A percentile compares a stretch with the other conserved stretches of the same genome.
These are phyloP conservation scores for Cydia pomonella DNA, from an alignment of 1,140 invertebrate genomes.

Conservation along the genomic window DNA sequence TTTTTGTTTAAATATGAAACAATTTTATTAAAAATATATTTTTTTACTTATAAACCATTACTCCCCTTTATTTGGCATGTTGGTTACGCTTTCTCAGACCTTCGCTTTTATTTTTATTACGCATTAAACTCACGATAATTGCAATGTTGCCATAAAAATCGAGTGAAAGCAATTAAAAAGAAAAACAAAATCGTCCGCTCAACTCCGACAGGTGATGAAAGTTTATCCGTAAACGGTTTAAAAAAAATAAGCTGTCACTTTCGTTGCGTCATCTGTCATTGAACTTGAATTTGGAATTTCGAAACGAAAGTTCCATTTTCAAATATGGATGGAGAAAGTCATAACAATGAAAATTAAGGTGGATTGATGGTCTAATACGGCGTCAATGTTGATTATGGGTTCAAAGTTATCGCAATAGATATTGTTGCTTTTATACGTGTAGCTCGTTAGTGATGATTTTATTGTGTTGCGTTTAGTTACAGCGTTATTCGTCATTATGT, in stretches of 20 bases:
- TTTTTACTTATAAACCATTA: too few relatives aligned
- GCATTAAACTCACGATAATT: constrained; percentile 15
- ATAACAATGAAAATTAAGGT: constrained; percentile 39
- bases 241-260: constrained; percentile 29
- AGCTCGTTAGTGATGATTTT: background rate
- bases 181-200: constrained; percentile 13
- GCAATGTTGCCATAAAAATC: constrained; percentile 29
- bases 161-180: constrained; percentile 26
- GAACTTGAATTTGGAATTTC: constrained; percentile 33
- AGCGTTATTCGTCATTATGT: background rate
- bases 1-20: too few relatives aligned
- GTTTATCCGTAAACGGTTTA: constrained; percentile 20
- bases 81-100: background rate
- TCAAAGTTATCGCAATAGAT: constrained; percentile 5
- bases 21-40: too few relatives aligned
- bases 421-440: background rate
- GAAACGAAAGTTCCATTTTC: constrained; percentile 38
- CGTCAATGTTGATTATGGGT: constrained; percentile 31
- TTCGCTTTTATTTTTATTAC: constrained; percentile 12
- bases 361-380: constrained; percentile 38
- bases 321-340: constrained; percentile 40
- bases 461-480: constrained; percentile 8
- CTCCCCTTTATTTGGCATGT: too few relatives aligned
- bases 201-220: constrained; percentile 17
- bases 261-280: constrained; percentile 29